Evolutionary conservation across 2,797 vertebrate genomes (phyloP).

Genomic region (Gobio occitaniae): DNA sequence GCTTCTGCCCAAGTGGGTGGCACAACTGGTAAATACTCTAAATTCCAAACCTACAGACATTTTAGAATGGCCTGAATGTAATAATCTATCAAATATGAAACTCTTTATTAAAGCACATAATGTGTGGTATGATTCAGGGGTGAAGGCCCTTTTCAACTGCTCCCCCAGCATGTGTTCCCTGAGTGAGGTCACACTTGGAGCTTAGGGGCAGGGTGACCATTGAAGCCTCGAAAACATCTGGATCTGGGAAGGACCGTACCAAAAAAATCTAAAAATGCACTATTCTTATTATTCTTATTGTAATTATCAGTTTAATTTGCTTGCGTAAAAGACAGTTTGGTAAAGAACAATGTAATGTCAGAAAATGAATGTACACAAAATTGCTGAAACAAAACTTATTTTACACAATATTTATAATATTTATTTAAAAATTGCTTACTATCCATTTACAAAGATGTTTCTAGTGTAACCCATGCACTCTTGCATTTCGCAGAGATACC

Average conservation of each 20-base stretch:
- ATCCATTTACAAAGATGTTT: not conserved
- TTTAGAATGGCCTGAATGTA: not conserved
- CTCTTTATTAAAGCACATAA: not conserved
- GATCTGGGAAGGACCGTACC: not conserved
- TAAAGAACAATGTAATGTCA: not conserved
- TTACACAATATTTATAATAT: not conserved
- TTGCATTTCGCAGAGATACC: not conserved
- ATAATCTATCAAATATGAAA: not conserved
- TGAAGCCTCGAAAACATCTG: slow-evolving; percentile 16
- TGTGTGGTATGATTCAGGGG: not conserved
- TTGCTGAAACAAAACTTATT: not conserved
- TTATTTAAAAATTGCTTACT: not conserved
- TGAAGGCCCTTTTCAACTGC: not conserved
- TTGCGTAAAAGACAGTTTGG: not conserved
- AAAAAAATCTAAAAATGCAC: not conserved
- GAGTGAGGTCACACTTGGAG: slow-evolving; percentile 5
- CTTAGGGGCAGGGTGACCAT: not conserved
- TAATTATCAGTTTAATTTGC: not conserved
- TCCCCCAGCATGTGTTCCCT: not conserved
- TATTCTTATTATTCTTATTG: too few species aligned
- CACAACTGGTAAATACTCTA: not conserved
- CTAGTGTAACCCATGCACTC: not conserved
- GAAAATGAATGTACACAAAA: not conserved
- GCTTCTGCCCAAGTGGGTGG: not conserved
- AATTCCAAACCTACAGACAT: not conserved